phyloP scores from a whole-genome alignment of 2,797 vertebrate species.

The Clarias laeviceps region DNA sequence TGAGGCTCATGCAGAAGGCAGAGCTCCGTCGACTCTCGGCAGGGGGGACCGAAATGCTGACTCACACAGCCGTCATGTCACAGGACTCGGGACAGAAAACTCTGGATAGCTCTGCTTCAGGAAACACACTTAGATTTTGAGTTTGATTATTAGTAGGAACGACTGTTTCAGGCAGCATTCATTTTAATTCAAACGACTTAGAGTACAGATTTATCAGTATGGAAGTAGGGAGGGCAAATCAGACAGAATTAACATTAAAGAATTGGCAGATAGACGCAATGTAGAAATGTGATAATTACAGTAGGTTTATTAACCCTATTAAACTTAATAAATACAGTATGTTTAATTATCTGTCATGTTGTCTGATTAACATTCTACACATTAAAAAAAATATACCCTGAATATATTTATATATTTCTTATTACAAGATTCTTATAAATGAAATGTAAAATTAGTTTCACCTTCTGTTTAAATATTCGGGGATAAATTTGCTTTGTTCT shows the following conservation, averaged over 20 bases:
- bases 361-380: neutral
- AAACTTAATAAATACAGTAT: neutral
- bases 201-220: neutral
- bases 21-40: conserved; percentile 44
- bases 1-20: conserved; percentile 48
- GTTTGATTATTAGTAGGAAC: neutral
- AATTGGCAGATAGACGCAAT: neutral
- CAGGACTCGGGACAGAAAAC: conserved; percentile 29
- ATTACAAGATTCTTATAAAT: neutral
- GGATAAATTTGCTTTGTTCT: no score
- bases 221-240: neutral
- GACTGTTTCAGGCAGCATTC: neutral
- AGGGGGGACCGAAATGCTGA: conserved; percentile 41
- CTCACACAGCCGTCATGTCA: conserved; percentile 22
- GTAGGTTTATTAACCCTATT: neutral
- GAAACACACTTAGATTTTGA: neutral
- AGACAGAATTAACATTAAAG: neutral
- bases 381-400: no score
- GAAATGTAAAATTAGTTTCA: neutral
- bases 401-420: neutral
- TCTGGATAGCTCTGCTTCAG: neutral
- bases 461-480: no score
- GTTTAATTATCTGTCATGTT: neutral
- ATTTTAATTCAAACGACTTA: neutral
- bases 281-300: neutral